Evolutionary conservation across 2,888 invertebrate genomes (phyloP).

Genomic region (Yponomeuta sedellus): DNA sequence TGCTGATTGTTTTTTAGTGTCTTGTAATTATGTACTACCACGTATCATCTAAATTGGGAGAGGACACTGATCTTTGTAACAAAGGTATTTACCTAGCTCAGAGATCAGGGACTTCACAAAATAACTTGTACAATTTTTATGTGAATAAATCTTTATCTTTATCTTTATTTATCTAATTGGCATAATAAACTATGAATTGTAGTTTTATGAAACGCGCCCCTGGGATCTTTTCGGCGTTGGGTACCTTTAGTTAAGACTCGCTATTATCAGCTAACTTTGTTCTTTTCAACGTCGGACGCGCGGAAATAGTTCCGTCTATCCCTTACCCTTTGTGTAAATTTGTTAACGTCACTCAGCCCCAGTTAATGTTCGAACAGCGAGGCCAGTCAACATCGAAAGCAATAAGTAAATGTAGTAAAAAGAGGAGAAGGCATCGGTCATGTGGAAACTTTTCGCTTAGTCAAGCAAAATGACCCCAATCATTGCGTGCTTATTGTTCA

Average conservation of each 20-base stretch:
- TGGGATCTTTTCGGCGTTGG: not conserved
- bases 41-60: no score
- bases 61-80: no score
- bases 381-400: not conserved
- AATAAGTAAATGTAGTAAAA: slow-evolving; percentile 3
- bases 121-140: no score
- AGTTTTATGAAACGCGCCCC: not conserved
- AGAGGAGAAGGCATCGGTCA: not conserved
- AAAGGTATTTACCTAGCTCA: no score
- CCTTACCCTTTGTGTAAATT: not conserved
- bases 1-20: no score
- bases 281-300: not conserved
- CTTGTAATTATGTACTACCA: no score
- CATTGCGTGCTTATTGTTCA: slow-evolving; percentile 1
- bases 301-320: not conserved
- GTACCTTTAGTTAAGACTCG: not conserved
- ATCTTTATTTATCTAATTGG: no score
- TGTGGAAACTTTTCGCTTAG: not conserved
- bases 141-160: no score
- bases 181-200: slow-evolving; percentile 8
- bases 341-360: not conserved
- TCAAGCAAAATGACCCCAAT: not conserved
- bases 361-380: not conserved
- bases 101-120: no score
- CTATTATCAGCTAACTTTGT: not conserved